Percentiles rank a stretch among this genome's conserved stretches.
Evolutionary conservation across 2,888 invertebrate species (phyloP).

Genomic region (Chaitophorus viminalis): DNA sequence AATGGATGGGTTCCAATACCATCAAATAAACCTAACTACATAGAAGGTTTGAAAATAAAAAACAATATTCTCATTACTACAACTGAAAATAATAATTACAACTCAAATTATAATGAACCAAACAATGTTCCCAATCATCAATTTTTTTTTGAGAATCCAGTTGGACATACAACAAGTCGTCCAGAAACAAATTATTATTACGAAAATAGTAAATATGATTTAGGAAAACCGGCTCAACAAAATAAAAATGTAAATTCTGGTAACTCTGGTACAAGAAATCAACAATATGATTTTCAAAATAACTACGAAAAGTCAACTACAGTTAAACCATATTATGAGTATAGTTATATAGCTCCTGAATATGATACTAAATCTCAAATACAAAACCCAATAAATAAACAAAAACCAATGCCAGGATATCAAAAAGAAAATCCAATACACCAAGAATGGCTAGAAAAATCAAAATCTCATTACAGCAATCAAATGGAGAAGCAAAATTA

Average conservation of each 20-base stretch:
- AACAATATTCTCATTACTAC: slow-evolving; percentile 55
- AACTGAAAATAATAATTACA: slow-evolving; percentile 63
- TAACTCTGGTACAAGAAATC: neutral
- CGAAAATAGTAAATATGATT: slow-evolving; percentile 50
- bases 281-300: slow-evolving; percentile 24
- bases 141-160: slow-evolving; percentile 51
- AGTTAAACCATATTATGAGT: slow-evolving; percentile 59
- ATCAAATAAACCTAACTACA: slow-evolving; percentile 65
- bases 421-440: slow-evolving; percentile 27
- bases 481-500: slow-evolving; percentile 18
- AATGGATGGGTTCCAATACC: slow-evolving; percentile 66
- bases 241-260: slow-evolving; percentile 38
- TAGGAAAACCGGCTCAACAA: slow-evolving; percentile 39
- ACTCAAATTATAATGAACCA: slow-evolving; percentile 65
- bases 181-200: slow-evolving; percentile 47
- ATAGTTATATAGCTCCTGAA: slow-evolving; percentile 64
- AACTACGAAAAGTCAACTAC: slow-evolving; percentile 52
- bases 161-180: slow-evolving; percentile 59
- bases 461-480: slow-evolving; percentile 33
- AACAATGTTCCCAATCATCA: slow-evolving; percentile 64
- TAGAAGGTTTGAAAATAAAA: slow-evolving; percentile 64
- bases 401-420: slow-evolving; percentile 3
- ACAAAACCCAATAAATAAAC: slow-evolving; percentile 29
- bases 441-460: slow-evolving; percentile 49
- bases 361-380: slow-evolving; percentile 55